A percentile compares a stretch with the other conserved stretches of the same genome.
Evolutionary conservation across 2,888 invertebrate species (phyloP).

Genomic region (Amblyjoppa proteus): DNA sequence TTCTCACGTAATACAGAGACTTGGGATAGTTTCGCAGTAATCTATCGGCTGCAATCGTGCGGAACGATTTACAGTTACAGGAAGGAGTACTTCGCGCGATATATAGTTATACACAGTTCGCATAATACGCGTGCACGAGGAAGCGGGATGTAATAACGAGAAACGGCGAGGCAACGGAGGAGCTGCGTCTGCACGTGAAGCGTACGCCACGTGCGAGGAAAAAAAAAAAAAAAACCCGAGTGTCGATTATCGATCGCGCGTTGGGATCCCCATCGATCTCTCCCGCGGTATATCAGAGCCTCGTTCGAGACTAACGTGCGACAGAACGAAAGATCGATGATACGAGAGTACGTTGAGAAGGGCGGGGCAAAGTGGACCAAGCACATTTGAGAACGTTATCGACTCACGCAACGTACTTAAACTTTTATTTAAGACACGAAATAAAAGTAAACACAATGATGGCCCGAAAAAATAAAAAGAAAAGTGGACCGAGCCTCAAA

Average conservation of each 20-base stretch:
- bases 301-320: conserved; percentile 26
- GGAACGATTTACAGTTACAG: conserved; percentile 56
- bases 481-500: background rate
- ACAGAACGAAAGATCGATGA: conserved; percentile 4
- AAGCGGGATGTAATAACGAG: conserved; percentile 9
- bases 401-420: background rate
- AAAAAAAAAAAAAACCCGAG: background rate
- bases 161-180: background rate
- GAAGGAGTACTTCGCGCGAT: conserved; percentile 16
- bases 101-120: background rate
- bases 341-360: background rate
- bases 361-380: background rate
- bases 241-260: conserved; percentile 1
- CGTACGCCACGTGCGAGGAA: conserved; percentile 19
- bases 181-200: background rate
- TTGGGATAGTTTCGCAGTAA: conserved; percentile 15
- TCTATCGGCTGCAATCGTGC: conserved; percentile 17
- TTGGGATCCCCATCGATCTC: conserved; percentile 7
- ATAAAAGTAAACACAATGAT: background rate
- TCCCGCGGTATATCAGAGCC: conserved; percentile 1
- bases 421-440: background rate
- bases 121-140: background rate
- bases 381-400: too few species aligned
- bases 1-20: background rate
- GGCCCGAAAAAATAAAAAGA: background rate